Percentiles rank a stretch among this genome's conserved stretches.
Conservation (phyloP, 1,140 invertebrate species). For the Drosophila bocqueti region DNA sequence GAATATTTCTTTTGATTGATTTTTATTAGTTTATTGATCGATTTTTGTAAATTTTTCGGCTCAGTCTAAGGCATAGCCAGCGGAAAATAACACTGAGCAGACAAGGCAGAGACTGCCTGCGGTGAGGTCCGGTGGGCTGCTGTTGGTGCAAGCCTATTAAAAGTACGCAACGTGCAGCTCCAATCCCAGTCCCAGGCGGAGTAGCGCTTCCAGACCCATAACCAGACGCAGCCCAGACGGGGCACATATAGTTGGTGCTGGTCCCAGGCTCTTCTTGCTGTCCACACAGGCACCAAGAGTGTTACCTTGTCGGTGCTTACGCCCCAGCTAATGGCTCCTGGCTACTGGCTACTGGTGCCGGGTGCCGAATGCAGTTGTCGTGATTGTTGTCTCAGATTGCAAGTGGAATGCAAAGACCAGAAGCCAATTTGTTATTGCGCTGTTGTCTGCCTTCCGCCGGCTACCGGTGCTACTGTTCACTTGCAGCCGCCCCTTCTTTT, state of each 20-base stretch:
- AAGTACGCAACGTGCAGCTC: constrained; percentile 49
- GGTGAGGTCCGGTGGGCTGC: constrained; percentile 21
- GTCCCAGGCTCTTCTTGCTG: constrained; percentile 33
- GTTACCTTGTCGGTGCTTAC: constrained; percentile 47
- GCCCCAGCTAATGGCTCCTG: constrained; percentile 5
- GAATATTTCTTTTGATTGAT: too few relatives aligned
- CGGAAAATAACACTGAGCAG: constrained; percentile 2
- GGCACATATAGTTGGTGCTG: constrained; percentile 16
- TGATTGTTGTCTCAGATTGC: constrained; percentile 81
- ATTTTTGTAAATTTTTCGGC: neutral
- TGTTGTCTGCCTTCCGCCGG: constrained; percentile 56
- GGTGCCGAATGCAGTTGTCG: constrained; percentile 75
- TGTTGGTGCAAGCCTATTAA: constrained; percentile 65
- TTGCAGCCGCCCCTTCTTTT: constrained; percentile 39
- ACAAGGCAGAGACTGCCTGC: constrained; percentile 18
- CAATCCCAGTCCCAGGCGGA: constrained; percentile 8
- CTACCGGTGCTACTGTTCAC: constrained; percentile 62
- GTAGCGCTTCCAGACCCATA: constrained; percentile 48
- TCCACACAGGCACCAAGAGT: constrained; percentile 37
- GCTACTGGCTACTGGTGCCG: neutral
- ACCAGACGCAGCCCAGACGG: constrained; percentile 17
- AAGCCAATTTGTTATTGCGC: constrained; percentile 81
- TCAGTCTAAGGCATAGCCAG: constrained; percentile 2
- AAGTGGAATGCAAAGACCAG: constrained; percentile 83
- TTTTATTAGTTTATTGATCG: neutral